Evolutionary conservation across 2,888 invertebrate species (phyloP).

Genomic region (Drosophila barbarae): DNA sequence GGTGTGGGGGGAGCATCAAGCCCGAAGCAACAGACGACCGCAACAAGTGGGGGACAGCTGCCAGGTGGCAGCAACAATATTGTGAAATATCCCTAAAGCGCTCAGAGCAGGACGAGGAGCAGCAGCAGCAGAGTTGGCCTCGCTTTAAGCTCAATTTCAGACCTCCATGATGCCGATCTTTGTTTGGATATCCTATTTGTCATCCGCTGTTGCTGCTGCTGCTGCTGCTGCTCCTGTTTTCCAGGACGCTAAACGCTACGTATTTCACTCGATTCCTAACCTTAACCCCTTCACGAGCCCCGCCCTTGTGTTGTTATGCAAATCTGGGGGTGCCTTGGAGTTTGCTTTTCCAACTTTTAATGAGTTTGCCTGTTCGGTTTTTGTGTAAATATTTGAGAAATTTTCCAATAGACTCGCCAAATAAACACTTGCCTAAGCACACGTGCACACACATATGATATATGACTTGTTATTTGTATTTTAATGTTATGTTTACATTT

Average conservation of each 20-base stretch:
- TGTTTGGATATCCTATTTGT: constrained; percentile 5
- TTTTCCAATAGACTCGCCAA: constrained; percentile 43
- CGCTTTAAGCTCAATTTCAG: not conserved
- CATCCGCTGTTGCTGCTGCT: constrained; percentile 7
- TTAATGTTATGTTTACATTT: constrained; percentile 25
- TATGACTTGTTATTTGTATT: constrained; percentile 23
- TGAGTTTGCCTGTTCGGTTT: constrained; percentile 28
- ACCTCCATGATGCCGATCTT: not conserved
- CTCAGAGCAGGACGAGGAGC: not conserved
- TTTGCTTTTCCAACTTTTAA: constrained; percentile 33
- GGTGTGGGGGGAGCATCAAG: constrained; percentile 16
- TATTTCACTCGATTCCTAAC: constrained; percentile 24
- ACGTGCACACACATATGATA: constrained; percentile 4
- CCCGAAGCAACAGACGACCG: constrained; percentile 46
- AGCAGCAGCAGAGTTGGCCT: not conserved
- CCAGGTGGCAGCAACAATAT: constrained; percentile 61
- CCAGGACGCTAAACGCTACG: constrained; percentile 19
- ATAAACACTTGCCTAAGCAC: constrained; percentile 32
- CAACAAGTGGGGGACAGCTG: constrained; percentile 56
- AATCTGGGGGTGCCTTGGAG: constrained; percentile 22
- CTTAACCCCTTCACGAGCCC: constrained; percentile 11
- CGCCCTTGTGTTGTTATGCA: constrained; percentile 12
- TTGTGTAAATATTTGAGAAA: constrained; percentile 49
- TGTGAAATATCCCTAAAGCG: constrained; percentile 74
- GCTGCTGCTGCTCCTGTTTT: not conserved